Evolutionary conservation across 2,797 vertebrate species (phyloP).

Genomic region (Bradypodion pumilum): DNA sequence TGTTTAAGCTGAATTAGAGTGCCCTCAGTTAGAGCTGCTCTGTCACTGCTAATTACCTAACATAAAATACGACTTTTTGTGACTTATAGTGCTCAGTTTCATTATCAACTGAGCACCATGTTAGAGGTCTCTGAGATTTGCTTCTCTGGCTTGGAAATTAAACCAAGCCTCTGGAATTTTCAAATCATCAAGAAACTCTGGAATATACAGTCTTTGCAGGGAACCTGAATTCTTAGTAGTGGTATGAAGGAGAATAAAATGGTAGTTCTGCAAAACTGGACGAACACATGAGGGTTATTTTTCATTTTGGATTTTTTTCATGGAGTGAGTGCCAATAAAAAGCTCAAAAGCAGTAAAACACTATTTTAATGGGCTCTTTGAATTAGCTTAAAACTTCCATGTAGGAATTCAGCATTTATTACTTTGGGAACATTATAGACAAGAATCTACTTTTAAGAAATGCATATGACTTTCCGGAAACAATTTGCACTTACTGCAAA

Average conservation of each 20-base stretch:
- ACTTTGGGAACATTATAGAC: constrained; percentile 50
- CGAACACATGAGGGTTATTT: not conserved
- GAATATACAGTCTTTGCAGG: not conserved
- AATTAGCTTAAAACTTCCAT: constrained; percentile 12
- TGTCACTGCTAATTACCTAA: not conserved
- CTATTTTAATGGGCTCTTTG: not conserved
- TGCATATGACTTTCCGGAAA: constrained; percentile 40
- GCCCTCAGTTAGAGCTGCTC: no score
- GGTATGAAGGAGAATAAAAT: not conserved
- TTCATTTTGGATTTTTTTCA: not conserved
- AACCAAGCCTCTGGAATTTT: no score
- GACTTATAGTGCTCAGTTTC: not conserved
- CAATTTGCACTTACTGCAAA: constrained; percentile 45
- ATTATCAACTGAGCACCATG: not conserved
- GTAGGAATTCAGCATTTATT: constrained; percentile 39
- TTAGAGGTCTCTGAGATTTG: not conserved
- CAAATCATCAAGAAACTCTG: not conserved
- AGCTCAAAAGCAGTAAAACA: not conserved
- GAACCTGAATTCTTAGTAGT: not conserved
- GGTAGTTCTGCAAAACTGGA: not conserved
- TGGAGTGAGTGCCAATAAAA: not conserved
- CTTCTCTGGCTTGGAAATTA: not conserved
- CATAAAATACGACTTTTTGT: not conserved
- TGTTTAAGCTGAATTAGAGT: no score
- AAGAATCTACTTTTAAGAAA: constrained; percentile 53